Evolutionary conservation across 2,797 vertebrate genomes (phyloP), one percentile per base, ranked within the genome.

Genomic region (Pseudopleuronectes americanus): DNA sequence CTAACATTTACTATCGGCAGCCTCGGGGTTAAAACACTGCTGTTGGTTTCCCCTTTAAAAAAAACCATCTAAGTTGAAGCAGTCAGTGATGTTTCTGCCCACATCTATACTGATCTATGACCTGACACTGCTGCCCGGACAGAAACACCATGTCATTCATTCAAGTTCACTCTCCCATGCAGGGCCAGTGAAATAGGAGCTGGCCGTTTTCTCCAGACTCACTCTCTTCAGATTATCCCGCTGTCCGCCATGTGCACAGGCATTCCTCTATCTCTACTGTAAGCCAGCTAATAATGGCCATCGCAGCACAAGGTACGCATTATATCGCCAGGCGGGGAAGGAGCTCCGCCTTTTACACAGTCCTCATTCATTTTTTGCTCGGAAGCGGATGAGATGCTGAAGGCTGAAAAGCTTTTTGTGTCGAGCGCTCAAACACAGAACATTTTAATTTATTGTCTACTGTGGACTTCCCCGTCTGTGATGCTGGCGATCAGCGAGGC

Each of bases 221-320:
- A 57, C 36, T 38, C 57, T 87, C 74, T 81, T 80, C 64, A 68
- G 56, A 81, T 75, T 82, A 80, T 76, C 71, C 80, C 41, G 59
- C 71, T 73, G 67, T 68, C 77, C 77, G 68, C 14, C 1, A 66
- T 51, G 61, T 12, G 24, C 77, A 79, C 81, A 83, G 62, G 47
- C 81, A 38, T 77, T 71, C 84, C 74, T 86, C 73, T 77, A 81
- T 88, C 87, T 86, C 72, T 76, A 79, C 71, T 77, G 81, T 79
- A 80, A 68, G 69, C 36, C 21, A 54, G 51, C 64, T 72, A 85
- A 85, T 87, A 75, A 79, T 60, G 77, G 63, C 62, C 59, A 68
- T 23, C 19, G 1, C 77, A 65, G 65, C 81, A 84, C 79, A 83
- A 85, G 64, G 81, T 86, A 64, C 56, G 75, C 83, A 79, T 84